phyloP scores from a whole-genome alignment of 1,140 invertebrate genomes.

The Homarus americanus region DNA sequence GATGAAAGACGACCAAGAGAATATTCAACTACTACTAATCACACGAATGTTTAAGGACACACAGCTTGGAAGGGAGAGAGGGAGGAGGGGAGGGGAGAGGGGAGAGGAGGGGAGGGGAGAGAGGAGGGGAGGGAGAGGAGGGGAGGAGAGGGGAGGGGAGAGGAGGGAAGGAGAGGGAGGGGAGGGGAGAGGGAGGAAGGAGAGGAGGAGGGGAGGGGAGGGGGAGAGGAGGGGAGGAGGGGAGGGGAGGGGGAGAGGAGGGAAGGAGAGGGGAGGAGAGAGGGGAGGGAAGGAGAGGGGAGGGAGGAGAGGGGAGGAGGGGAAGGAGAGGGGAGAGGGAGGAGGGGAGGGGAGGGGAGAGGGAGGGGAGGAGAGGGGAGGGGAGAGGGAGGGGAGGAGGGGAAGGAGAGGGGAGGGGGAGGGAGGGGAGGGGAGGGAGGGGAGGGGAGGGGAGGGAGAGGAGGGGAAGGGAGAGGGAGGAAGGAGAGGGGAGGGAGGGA shows the following conservation, averaged over 20 bases:
- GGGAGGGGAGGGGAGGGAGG: not conserved
- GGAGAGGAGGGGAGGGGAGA: too few species aligned
- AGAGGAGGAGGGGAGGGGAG: constrained; percentile 10
- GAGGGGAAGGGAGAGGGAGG: not conserved
- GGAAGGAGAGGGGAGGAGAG: constrained; percentile 12
- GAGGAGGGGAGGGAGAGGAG: not conserved
- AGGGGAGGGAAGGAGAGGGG: too few species aligned
- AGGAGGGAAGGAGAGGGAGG: not conserved
- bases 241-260: not conserved
- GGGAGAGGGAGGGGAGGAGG: not conserved
- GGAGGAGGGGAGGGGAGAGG: not conserved
- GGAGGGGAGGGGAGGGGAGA: too few species aligned
- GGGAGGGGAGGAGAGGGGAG: not conserved
- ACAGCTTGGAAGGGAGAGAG: too few species aligned
- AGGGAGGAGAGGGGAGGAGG: not conserved
- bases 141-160: not conserved
- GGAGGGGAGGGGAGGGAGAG: not conserved
- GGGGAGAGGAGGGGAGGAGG: constrained; percentile 1
- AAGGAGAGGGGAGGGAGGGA: constrained; percentile 2
- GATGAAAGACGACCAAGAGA: too few species aligned
- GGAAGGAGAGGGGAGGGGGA: not conserved
- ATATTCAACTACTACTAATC: too few species aligned
- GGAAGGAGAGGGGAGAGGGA: too few species aligned
- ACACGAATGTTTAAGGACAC: too few species aligned
- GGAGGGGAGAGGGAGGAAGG: not conserved